Percentiles rank a stretch among this genome's conserved stretches.
These are phyloP conservation scores for Macrotus californicus DNA, from an alignment of 2,113 vertebrate genomes.

Conservation along the genomic window DNA sequence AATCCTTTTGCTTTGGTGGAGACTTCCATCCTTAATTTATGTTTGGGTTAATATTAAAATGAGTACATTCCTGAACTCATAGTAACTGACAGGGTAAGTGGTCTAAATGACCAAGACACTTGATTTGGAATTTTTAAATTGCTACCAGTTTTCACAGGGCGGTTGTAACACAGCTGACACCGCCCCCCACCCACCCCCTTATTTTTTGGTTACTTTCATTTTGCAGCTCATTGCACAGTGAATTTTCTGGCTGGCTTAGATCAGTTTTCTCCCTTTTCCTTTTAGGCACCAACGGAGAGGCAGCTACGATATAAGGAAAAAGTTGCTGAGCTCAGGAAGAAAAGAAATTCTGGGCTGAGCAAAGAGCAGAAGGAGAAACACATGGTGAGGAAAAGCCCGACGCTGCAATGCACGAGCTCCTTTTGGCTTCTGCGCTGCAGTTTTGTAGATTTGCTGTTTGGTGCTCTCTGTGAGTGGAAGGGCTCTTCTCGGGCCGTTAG, in stretches of 20 bases:
- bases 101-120: neutral
- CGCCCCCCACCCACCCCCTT: neutral
- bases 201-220: neutral
- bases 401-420: neutral
- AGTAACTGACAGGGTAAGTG: neutral
- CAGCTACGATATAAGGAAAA: slow-evolving; percentile 97
- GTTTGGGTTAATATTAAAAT: slow-evolving; percentile 17
- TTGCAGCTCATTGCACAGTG: neutral
- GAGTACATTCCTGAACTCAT: neutral
- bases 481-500: neutral
- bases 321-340: slow-evolving; percentile 95
- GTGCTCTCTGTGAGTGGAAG: neutral
- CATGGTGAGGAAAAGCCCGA: slow-evolving; percentile 83
- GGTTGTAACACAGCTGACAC: neutral
- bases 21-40: neutral
- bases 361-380: slow-evolving; percentile 99
- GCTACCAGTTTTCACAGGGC: neutral
- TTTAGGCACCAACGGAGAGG: slow-evolving; percentile 91
- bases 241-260: neutral
- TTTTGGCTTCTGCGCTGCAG: neutral
- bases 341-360: slow-evolving; percentile 91
- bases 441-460: neutral
- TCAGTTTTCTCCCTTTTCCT: slow-evolving; percentile 28
- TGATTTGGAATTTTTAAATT: slow-evolving; percentile 14
- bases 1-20: slow-evolving; percentile 15